phyloP scores from a whole-genome alignment of 2,797 vertebrate genomes.

The Florisuga fusca region DNA sequence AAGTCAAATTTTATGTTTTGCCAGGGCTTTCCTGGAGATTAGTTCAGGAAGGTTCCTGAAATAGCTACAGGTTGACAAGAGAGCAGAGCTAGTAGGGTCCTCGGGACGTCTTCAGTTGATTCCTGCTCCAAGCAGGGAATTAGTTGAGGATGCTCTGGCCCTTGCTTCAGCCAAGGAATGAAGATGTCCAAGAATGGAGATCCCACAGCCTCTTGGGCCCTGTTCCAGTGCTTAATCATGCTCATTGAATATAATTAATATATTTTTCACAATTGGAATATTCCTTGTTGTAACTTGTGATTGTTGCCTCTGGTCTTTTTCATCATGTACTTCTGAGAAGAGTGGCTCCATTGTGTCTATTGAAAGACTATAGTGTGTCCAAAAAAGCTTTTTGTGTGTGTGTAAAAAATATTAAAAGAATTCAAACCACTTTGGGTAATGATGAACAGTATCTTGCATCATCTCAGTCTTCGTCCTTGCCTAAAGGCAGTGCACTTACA shows the following conservation, averaged over 20 bases:
- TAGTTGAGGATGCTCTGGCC: background rate
- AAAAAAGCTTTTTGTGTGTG: background rate
- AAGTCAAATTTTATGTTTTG: background rate
- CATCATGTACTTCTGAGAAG: background rate
- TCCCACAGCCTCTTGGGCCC: background rate
- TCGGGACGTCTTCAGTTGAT: background rate
- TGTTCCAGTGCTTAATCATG: background rate
- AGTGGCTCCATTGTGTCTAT: background rate
- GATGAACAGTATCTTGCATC: background rate
- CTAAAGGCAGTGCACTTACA: background rate
- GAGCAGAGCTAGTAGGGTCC: background rate
- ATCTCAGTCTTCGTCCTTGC: background rate
- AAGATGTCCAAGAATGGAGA: slow-evolving; percentile 29
- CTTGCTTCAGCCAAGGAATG: background rate
- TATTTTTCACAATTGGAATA: slow-evolving; percentile 18
- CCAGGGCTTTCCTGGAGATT: background rate
- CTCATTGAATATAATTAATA: slow-evolving; percentile 29
- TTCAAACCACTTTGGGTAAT: background rate
- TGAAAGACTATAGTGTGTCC: background rate
- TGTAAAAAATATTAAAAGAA: slow-evolving; percentile 2
- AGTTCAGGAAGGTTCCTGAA: background rate
- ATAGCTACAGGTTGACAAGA: background rate
- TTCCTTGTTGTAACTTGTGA: slow-evolving; percentile 32
- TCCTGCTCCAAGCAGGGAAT: background rate
- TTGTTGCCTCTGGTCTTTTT: slow-evolving; percentile 17